Base-by-base conservation (phyloP, 1,140 invertebrate species). In the Cheumatopsyche charites region DNA sequence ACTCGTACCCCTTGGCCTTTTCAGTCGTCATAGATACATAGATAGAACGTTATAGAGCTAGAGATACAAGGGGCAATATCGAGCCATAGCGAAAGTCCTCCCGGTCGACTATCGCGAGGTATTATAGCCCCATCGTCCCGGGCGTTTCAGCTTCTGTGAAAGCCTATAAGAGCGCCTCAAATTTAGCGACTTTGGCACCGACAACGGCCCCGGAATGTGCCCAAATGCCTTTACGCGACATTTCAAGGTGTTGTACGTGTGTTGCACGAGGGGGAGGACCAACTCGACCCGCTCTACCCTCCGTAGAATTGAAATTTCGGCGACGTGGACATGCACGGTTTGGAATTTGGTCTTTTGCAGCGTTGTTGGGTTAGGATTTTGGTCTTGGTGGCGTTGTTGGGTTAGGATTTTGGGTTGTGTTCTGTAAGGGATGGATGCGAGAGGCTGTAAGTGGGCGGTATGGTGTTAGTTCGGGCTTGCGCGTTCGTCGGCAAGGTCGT, bases 311-410 rank as follows among this genome's bases (percentile, higher is more conserved):
- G 63, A 25, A n/a, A 70, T 75, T 49, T 70, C 72, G 79, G 79
- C 79, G 79, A 79, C 78, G 78, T 80, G 81, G 77, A 78, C 77
- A 79, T 80, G 82, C 81, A 81, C 80, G 78, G 80, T 77, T 79
- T 79, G 79, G 80, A 79, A 78, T 78, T 77, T 66, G 75, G 72
- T 75, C 29, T 74, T 78, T 80, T 80, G 80, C 82, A 70, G 70
- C 81, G 80, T 71, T 66, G 67, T 67, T 36, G 23, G 65, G 52
- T 67, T 67, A 58, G 26, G 26, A 3, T 45, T n/a, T n/a, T n/a
- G n/a, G n/a, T n/a, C n/a, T n/a, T n/a, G n/a, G n/a, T n/a, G n/a
- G n/a, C n/a, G n/a, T n/a, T n/a, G n/a, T n/a, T n/a, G n/a, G n/a
- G n/a, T n/a, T n/a, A n/a, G n/a, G n/a, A n/a, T n/a, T n/a, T n/a